Percentiles rank a stretch among this genome's conserved stretches.
Conservation (phyloP, 1,140 invertebrate species). For the Caenorhabditis latens region DNA sequence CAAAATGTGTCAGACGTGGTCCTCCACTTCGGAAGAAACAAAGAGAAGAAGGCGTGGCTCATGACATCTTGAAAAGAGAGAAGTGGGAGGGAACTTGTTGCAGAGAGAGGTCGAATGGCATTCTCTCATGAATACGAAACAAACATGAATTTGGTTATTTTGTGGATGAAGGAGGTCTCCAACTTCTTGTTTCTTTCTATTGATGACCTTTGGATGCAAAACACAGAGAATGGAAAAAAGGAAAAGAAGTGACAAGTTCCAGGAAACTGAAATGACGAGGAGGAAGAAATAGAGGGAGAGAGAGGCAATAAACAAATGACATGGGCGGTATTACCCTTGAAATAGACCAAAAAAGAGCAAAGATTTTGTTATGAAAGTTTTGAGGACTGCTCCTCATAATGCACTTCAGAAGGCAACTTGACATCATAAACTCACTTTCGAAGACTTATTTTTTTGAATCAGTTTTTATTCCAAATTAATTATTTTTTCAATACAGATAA, state of each 20-base stretch:
- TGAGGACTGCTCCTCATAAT: not conserved
- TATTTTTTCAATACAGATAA: not conserved
- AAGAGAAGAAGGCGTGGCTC: slow-evolving; percentile 9
- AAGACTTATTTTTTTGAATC: too few relatives aligned
- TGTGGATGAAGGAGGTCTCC: not conserved
- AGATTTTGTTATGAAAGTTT: not conserved
- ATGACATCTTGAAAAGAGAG: not conserved
- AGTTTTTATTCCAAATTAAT: not conserved
- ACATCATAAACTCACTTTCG: too few relatives aligned
- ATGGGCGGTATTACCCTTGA: not conserved
- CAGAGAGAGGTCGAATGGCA: slow-evolving; percentile 4
- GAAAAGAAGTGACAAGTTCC: slow-evolving; percentile 6
- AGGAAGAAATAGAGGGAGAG: too few relatives aligned
- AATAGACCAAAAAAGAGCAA: not conserved
- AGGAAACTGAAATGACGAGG: not conserved
- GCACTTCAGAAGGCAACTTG: too few relatives aligned
- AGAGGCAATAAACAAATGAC: slow-evolving; percentile 7
- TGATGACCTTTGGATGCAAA: slow-evolving; percentile 38
- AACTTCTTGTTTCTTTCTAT: not conserved
- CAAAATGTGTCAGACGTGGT: not conserved
- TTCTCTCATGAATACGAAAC: slow-evolving; percentile 52
- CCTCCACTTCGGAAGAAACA: not conserved
- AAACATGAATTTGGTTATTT: slow-evolving; percentile 45
- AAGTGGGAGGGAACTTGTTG: slow-evolving; percentile 19
- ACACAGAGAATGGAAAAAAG: not conserved